A percentile compares a stretch with the other conserved stretches of the same genome.
Evolutionary conservation across 2,797 vertebrate genomes (phyloP).

Genomic region (Sebastes cheni): DNA sequence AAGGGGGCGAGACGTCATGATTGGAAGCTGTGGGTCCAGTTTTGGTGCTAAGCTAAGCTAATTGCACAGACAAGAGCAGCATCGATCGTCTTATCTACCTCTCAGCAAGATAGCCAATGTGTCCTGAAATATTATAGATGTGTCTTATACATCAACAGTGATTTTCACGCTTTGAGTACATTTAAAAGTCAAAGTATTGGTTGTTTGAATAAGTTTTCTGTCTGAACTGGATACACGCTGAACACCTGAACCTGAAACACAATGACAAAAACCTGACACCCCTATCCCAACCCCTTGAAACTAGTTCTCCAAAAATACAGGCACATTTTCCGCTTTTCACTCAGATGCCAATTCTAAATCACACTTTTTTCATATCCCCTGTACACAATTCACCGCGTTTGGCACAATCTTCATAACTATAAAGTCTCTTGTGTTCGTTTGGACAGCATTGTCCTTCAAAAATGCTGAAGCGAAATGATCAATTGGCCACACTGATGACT

Average conservation of each 20-base stretch:
- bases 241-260: slow-evolving; percentile 26
- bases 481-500: slow-evolving; percentile 52
- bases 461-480: slow-evolving; percentile 34
- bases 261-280: slow-evolving; percentile 32
- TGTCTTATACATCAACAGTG: background rate
- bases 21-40: background rate
- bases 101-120: background rate
- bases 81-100: background rate
- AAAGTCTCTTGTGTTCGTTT: slow-evolving; percentile 33
- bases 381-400: slow-evolving; percentile 40
- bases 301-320: slow-evolving; percentile 12
- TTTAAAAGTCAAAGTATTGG: background rate
- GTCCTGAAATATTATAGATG: background rate
- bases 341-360: slow-evolving; percentile 31
- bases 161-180: background rate
- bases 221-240: slow-evolving; percentile 12
- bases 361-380: background rate
- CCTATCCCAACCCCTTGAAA: slow-evolving; percentile 32
- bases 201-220: background rate
- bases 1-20: too few species aligned
- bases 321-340: slow-evolving; percentile 29
- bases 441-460: slow-evolving; percentile 40
- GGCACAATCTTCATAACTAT: slow-evolving; percentile 33
- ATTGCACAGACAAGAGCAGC: background rate
- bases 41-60: background rate